Conservation (phyloP, 2,888 invertebrate genomes). For the Quadroppia sp. region DNA sequence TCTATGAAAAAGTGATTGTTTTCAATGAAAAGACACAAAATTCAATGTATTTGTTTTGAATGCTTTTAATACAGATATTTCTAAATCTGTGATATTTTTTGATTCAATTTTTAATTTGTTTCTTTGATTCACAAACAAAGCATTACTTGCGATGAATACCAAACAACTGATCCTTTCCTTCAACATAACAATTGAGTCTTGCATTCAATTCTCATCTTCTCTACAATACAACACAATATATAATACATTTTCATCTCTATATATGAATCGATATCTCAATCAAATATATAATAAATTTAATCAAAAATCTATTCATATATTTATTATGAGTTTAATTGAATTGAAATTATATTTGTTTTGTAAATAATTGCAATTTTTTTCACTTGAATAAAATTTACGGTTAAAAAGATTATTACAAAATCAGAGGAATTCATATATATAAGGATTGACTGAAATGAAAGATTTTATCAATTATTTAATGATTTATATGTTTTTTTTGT, state of each 20-base stretch:
- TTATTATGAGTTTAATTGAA: too few relatives aligned
- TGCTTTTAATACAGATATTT: neutral
- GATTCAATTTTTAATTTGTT: conserved; percentile 13
- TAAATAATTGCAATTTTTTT: too few relatives aligned
- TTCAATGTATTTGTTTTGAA: neutral
- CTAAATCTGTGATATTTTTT: neutral
- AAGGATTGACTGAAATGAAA: neutral
- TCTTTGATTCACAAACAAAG: neutral
- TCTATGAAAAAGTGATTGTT: neutral
- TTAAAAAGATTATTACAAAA: conserved; percentile 8
- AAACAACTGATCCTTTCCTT: neutral
- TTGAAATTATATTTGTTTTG: too few relatives aligned
- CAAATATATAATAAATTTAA: too few relatives aligned
- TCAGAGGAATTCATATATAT: neutral
- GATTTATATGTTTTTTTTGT: conserved; percentile 14
- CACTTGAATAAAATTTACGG: neutral
- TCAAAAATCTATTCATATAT: too few relatives aligned
- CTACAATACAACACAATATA: too few relatives aligned
- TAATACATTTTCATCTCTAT: too few relatives aligned
- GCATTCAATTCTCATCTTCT: too few relatives aligned
- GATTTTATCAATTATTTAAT: conserved; percentile 16
- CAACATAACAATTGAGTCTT: too few relatives aligned
- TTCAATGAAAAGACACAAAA: neutral
- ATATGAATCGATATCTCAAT: too few relatives aligned
- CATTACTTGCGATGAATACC: neutral